phyloP scores from a whole-genome alignment of 2,113 vertebrate species.

The Tretioscincus oriximinensis region DNA sequence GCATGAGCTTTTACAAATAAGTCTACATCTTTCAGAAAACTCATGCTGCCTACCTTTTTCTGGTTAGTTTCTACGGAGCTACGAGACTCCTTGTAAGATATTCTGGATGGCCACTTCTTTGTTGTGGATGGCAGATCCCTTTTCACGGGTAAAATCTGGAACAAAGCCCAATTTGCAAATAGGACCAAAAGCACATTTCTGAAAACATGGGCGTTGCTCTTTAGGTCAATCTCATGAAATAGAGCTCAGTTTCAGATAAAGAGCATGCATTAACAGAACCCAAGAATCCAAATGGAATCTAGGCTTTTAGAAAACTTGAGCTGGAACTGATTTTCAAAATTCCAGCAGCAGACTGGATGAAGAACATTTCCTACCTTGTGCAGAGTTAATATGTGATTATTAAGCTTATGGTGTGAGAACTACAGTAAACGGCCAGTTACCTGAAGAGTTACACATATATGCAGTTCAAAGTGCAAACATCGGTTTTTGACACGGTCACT shows the following conservation, averaged over 20 bases:
- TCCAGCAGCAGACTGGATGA: background rate
- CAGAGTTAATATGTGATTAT: conserved; percentile 2
- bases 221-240: too few relatives aligned
- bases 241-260: too few relatives aligned
- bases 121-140: too few relatives aligned
- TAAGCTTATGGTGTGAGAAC: background rate
- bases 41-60: too few relatives aligned
- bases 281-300: background rate
- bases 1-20: too few relatives aligned
- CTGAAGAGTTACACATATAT: background rate
- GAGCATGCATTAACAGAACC: too few relatives aligned
- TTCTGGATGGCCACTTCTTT: too few relatives aligned
- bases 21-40: too few relatives aligned
- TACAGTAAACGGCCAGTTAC: background rate
- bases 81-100: too few relatives aligned
- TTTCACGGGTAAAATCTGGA: too few relatives aligned
- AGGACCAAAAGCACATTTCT: background rate
- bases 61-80: too few relatives aligned
- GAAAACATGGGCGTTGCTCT: background rate
- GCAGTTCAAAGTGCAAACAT: background rate
- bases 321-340: background rate
- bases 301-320: background rate
- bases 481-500: background rate
- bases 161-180: too few relatives aligned
- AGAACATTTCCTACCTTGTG: background rate